Conservation (phyloP, 2,888 invertebrate species). For the Mactromeris polynyma region DNA sequence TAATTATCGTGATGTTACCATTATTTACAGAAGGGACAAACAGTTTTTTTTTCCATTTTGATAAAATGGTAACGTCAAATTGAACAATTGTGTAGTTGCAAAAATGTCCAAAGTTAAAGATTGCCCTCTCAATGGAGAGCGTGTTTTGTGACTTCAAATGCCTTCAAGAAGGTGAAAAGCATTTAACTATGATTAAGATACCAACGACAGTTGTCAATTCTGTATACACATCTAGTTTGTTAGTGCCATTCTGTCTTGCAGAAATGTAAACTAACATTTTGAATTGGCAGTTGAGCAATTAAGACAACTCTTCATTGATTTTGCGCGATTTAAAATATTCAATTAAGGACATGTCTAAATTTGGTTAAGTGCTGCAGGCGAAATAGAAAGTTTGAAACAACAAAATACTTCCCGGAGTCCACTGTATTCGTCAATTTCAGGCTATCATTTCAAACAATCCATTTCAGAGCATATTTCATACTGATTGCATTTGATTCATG, state of each 20-base stretch:
- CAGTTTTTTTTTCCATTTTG: slow-evolving; percentile 33
- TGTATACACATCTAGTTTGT: slow-evolving; percentile 3
- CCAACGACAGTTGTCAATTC: not conserved
- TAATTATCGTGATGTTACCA: slow-evolving; percentile 29
- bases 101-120: slow-evolving; percentile 33
- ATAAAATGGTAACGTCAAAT: slow-evolving; percentile 50
- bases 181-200: not conserved
- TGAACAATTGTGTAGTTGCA: slow-evolving; percentile 48
- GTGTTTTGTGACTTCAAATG: not conserved
- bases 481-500: too few relatives aligned
- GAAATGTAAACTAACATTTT: slow-evolving; percentile 17
- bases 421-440: not conserved
- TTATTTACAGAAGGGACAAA: slow-evolving; percentile 40
- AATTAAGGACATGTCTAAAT: not conserved
- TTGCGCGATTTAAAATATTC: not conserved
- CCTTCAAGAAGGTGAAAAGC: not conserved
- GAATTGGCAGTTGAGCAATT: slow-evolving; percentile 17
- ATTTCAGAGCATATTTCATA: not conserved
- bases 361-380: not conserved
- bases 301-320: not conserved
- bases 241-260: not conserved
- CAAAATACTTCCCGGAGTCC: not conserved
- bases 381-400: slow-evolving; percentile 11
- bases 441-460: not conserved
- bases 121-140: not conserved